Evolutionary conservation across 2,113 vertebrate genomes (phyloP), one percentile per base, ranked within the genome.

Genomic region (Triplophysa tibetana): DNA sequence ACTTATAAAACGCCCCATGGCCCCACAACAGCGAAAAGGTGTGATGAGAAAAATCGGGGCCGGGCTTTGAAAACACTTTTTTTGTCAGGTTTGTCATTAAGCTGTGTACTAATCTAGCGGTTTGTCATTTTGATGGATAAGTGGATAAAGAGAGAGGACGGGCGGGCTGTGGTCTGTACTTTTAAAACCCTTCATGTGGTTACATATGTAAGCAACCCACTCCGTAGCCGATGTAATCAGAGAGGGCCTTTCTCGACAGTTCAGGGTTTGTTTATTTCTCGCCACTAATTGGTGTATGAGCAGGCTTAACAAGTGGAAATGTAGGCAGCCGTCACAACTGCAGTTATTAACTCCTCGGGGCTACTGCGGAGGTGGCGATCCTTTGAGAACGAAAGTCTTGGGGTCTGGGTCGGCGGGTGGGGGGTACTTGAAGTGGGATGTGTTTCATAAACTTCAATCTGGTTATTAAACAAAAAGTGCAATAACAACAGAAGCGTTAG

Each of bases 41-140:
- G n/a, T 61, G n/a, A 83, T 48, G 68, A 74, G 90, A 87, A 84
- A 84, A 81, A 87, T 87, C 89, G 81, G 70, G 88, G 50, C 63
- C 19, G 84, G 82, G 88, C 86, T 87, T 84, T 85, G 62, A 16
- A 85, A 87, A 88, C 75, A 21, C 2, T 80, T 67, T 45, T 84
- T 88, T 87, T 86, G 81, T 86, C 90, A 88, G 63, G 90, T 89
- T 87, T 89, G 88, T 89, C 86, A 90, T 91, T 83, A 88, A 84
- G 86, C 82, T 80, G 84, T 74, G 86, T 85, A 82, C 86, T 90
- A 90, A 91, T 88, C 84, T 85, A 82, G 72, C 78, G 78, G 85
- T 52, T 73, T 89, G 86, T 88, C 88, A 86, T 91, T 90, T 89
- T 76, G 88, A 90, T 88, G 83, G 87, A 90, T 89, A 90, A 85